Conservation (phyloP, 2,888 invertebrate species). For the Bruchidius siliquastri region DNA sequence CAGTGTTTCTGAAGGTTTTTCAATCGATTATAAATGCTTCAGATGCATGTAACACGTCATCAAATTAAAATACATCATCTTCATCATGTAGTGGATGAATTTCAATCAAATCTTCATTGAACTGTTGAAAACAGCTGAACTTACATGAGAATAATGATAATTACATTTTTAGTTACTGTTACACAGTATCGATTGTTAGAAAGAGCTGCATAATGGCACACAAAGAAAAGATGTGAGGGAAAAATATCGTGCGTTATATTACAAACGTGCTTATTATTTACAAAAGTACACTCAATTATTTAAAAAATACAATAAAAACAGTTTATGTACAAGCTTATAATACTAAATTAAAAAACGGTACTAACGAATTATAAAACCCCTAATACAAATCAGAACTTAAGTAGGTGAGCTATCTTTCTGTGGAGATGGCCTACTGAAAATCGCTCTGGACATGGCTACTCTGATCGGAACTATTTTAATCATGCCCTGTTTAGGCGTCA, state of each 20-base stretch:
- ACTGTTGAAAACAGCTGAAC: no score
- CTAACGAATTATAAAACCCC: background rate
- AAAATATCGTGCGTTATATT: constrained; percentile 24
- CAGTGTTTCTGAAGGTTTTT: no score
- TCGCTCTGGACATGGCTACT: constrained; percentile 32
- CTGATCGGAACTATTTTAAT: constrained; percentile 45
- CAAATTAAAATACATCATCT: no score
- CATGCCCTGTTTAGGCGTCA: constrained; percentile 36
- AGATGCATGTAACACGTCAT: no score
- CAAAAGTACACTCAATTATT: constrained; percentile 22
- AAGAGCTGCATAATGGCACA: constrained; percentile 30
- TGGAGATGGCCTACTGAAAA: background rate
- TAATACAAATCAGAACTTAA: background rate
- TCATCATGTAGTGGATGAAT: no score
- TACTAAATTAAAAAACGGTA: background rate
- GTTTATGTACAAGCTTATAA: background rate
- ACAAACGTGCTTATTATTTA: constrained; percentile 31
- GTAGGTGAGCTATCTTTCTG: background rate
- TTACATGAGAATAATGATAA: no score
- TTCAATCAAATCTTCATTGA: no score
- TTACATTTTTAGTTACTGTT: no score
- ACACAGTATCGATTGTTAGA: background rate
- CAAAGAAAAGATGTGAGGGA: constrained; percentile 27
- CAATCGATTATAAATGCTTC: no score
- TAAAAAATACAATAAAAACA: background rate